Evolutionary conservation across 2,888 invertebrate genomes (phyloP).

Genomic region (Axea sp.): DNA sequence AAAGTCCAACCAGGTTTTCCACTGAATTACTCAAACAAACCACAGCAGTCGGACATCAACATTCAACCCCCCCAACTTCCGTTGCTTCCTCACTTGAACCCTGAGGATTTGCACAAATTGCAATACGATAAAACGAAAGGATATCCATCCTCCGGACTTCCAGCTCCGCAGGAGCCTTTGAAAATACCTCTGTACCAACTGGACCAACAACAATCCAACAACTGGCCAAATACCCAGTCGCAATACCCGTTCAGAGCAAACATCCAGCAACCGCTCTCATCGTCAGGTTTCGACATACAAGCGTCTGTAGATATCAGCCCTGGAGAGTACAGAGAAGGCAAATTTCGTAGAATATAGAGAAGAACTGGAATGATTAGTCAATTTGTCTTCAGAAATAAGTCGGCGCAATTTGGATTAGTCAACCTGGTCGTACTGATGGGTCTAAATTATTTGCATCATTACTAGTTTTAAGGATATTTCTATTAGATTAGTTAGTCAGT

Average conservation of each 20-base stretch:
- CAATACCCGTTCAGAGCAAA: slow-evolving; percentile 35
- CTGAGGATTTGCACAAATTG: slow-evolving; percentile 45
- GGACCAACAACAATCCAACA: slow-evolving; percentile 24
- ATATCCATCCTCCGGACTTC: slow-evolving; percentile 16
- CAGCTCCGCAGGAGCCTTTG: slow-evolving; percentile 47
- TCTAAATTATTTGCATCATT: too few relatives aligned
- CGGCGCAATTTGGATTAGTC: too few relatives aligned
- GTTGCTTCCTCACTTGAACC: slow-evolving; percentile 50
- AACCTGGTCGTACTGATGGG: too few relatives aligned
- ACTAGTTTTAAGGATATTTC: too few relatives aligned
- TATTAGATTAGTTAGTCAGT: too few relatives aligned
- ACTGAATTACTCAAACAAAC: slow-evolving; percentile 18
- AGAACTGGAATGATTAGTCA: too few relatives aligned
- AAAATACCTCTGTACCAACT: slow-evolving; percentile 52
- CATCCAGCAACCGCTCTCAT: neutral
- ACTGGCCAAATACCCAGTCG: slow-evolving; percentile 11
- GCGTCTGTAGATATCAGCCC: slow-evolving; percentile 55
- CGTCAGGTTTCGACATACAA: slow-evolving; percentile 46
- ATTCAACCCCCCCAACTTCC: slow-evolving; percentile 53
- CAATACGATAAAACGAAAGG: slow-evolving; percentile 38
- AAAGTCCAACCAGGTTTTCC: slow-evolving; percentile 21
- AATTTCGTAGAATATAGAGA: slow-evolving; percentile 47
- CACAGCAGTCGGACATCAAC: slow-evolving; percentile 21
- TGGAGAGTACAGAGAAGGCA: slow-evolving; percentile 46
- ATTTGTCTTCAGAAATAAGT: too few relatives aligned